phyloP scores from a whole-genome alignment of 2,888 invertebrate species.

The Lasioglossum pauxillum region DNA sequence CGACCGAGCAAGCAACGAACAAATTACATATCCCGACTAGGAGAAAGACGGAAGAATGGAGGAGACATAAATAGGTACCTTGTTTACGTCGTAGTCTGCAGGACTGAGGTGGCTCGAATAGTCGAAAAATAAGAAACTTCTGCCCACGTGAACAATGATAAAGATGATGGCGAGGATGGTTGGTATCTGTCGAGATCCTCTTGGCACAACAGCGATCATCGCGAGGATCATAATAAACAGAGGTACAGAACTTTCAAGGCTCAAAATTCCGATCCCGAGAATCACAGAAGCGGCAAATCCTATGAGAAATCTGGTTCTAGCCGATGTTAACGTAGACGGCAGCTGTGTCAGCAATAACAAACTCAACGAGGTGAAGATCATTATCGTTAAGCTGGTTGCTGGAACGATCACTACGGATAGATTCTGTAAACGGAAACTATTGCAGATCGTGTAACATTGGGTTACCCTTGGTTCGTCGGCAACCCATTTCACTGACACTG shows the following conservation, averaged over 20 bases:
- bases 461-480: no score
- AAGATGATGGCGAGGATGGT: constrained; percentile 74
- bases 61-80: constrained; percentile 47
- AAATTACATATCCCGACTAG: neutral
- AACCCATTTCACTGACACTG: no score
- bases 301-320: constrained; percentile 73
- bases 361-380: constrained; percentile 87
- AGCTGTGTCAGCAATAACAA: constrained; percentile 86
- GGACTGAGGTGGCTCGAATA: constrained; percentile 57
- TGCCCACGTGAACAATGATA: constrained; percentile 70
- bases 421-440: constrained; percentile 82
- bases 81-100: constrained; percentile 44
- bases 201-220: constrained; percentile 88
- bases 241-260: constrained; percentile 88
- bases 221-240: constrained; percentile 90
- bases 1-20: neutral
- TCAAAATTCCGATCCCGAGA: constrained; percentile 87
- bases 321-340: constrained; percentile 75
- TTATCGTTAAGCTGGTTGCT: constrained; percentile 86
- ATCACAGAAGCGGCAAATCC: constrained; percentile 87
- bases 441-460: no score
- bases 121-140: constrained; percentile 64
- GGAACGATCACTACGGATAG: constrained; percentile 84
- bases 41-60: neutral
- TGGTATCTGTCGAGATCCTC: constrained; percentile 73